Conservation (phyloP, 1,140 invertebrate species). For the Zaprionus tsacasi region DNA sequence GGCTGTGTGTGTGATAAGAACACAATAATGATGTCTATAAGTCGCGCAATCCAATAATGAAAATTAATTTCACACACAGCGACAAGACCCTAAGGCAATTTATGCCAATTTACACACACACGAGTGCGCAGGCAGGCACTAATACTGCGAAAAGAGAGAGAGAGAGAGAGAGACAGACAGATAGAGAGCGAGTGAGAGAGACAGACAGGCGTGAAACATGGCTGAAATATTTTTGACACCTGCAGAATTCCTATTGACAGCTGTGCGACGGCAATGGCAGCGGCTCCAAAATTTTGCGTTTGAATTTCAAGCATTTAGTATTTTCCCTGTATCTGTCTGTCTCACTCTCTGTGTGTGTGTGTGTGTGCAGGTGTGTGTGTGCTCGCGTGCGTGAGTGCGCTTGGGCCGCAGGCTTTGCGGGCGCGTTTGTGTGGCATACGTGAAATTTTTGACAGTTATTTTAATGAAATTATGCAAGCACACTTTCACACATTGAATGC, state of each 20-base stretch:
- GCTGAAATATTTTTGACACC: conserved; percentile 80
- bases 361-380: conserved; percentile 1
- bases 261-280: conserved; percentile 33
- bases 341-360: not conserved
- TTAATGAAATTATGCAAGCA: conserved; percentile 80
- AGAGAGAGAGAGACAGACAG: not conserved
- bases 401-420: conserved; percentile 25
- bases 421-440: conserved; percentile 56
- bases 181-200: not conserved
- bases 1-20: conserved; percentile 59
- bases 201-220: conserved; percentile 53
- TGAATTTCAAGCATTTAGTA: conserved; percentile 63
- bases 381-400: conserved; percentile 9
- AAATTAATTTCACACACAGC: conserved; percentile 72
- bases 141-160: conserved; percentile 3
- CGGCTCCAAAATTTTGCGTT: conserved; percentile 51
- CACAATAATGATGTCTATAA: conserved; percentile 77
- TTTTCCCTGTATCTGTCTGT: conserved; percentile 21
- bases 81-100: conserved; percentile 44
- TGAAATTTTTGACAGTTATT: conserved; percentile 82
- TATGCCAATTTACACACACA: conserved; percentile 44
- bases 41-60: conserved; percentile 78
- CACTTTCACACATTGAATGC: conserved; percentile 71
- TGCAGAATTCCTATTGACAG: conserved; percentile 80
- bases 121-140: conserved; percentile 1